Evolutionary conservation across 2,113 vertebrate species (phyloP), one percentile per base, ranked within the genome.

Genomic region (Sula dactylatra): DNA sequence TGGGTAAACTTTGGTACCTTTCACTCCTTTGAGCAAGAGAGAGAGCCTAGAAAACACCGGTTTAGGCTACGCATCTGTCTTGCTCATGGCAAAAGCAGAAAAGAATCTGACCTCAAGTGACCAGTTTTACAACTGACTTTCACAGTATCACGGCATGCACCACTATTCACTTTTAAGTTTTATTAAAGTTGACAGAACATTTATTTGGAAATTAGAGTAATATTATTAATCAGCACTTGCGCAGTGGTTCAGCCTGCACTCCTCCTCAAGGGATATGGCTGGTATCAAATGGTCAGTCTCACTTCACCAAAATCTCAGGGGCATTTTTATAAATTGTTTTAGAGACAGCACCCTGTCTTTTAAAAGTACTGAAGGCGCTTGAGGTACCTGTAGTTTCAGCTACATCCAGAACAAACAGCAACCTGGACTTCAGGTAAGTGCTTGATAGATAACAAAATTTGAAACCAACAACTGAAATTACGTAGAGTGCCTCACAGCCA

Each of bases 1-100:
- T 0, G 0, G 32, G 11, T 13, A n/a, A n/a, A n/a, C n/a, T 61
- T 88, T 78, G 25, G 24, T 59, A 74, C 6, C 13, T 71, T 70
- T 82, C 24, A 45, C 29, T 71, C 59, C 42, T 59, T 52, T 40
- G 10, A 67, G 42, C 9, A 10, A 70, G 1, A 72, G 6, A 54
- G 10, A 93, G 13, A 90, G 69, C 36, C 19, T 4, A 88, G 2
- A 80, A 61, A 80, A 61, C 7, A 8, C 10, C 36, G 16, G 6
- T 55, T 73, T 54, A 42, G 5, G 42, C 25, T 29, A 42, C 0
- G 0, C 4, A 32, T 20, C 7, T 69, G 44, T 7, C 42, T 67
- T n/a, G 22, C 18, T n/a, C 18, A 38, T 0, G 10, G 38, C 25
- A 78, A 49, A 66, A 78, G 17, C 29, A 83, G 34, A 42, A 66